Evolutionary conservation across 2,113 vertebrate genomes (phyloP).

Genomic region (Chaenocephalus aceratus): DNA sequence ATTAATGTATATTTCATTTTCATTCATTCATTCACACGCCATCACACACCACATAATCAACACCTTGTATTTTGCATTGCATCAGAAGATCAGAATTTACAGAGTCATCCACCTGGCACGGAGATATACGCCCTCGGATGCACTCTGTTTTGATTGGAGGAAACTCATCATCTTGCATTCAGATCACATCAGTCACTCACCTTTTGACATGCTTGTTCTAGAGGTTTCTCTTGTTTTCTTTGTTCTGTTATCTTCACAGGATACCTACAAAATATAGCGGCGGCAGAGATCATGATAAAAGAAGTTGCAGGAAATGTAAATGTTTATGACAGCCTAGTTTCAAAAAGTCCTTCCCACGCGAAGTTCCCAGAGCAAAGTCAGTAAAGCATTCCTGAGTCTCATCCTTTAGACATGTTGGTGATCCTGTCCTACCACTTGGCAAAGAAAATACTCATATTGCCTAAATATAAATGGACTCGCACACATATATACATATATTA

Average conservation of each 20-base stretch:
- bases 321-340: not conserved
- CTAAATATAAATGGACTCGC: conserved; percentile 22
- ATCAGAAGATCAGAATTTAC: conserved; percentile 1
- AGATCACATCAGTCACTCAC: conserved; percentile 61
- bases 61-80: conserved; percentile 9
- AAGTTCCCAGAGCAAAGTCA: conserved; percentile 32
- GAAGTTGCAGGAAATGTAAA: not conserved
- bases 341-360: conserved; percentile 20
- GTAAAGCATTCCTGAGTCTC: conserved; percentile 67
- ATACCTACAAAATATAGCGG: conserved; percentile 31
- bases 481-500: not conserved
- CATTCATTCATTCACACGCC: not conserved
- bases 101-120: not conserved
- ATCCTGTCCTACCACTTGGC: conserved; percentile 75
- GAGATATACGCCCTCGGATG: conserved; percentile 16
- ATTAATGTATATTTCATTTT: not conserved
- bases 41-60: conserved; percentile 2
- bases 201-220: conserved; percentile 67
- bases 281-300: not conserved
- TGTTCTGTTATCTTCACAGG: conserved; percentile 20
- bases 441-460: conserved; percentile 31
- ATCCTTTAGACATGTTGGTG: conserved; percentile 70
- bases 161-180: conserved; percentile 51
- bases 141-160: not conserved
- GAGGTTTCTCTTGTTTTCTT: not conserved